Conservation (phyloP, 2,797 vertebrate species). For the Hippocampus kuda region DNA sequence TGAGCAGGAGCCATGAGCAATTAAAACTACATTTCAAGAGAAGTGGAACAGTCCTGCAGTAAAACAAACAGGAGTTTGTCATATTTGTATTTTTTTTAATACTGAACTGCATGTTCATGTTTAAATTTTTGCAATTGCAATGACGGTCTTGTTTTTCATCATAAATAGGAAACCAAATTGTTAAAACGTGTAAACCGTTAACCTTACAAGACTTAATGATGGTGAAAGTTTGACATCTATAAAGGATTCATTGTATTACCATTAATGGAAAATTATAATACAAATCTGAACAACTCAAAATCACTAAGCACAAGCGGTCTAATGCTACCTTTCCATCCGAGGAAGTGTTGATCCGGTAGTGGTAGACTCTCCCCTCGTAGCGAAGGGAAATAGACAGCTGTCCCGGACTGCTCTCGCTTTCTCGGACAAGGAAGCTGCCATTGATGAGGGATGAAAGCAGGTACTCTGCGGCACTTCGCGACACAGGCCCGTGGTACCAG, state of each 20-base stretch:
- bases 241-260: too few species aligned
- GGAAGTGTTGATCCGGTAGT: slow-evolving; percentile 97
- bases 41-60: too few species aligned
- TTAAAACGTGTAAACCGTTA: too few species aligned
- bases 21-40: not conserved
- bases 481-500: slow-evolving; percentile 98
- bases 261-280: too few species aligned
- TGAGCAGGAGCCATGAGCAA: not conserved
- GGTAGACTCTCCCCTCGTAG: slow-evolving; percentile 97
- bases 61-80: too few species aligned
- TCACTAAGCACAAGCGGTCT: not conserved
- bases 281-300: not conserved
- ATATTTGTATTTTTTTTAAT: not conserved
- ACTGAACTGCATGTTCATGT: too few species aligned
- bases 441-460: slow-evolving; percentile 96
- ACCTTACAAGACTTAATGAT: too few species aligned
- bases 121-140: too few species aligned
- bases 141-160: too few species aligned
- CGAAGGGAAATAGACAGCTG: slow-evolving; percentile 97
- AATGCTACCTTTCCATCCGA: slow-evolving; percentile 85
- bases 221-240: too few species aligned
- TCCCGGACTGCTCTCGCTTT: slow-evolving; percentile 97
- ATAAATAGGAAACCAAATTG: too few species aligned
- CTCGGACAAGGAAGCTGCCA: slow-evolving; percentile 94
- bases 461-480: slow-evolving; percentile 93